Base-by-base conservation (phyloP, 92 coral and sea anemone genomes). In the Palythoa grandiflora region DNA sequence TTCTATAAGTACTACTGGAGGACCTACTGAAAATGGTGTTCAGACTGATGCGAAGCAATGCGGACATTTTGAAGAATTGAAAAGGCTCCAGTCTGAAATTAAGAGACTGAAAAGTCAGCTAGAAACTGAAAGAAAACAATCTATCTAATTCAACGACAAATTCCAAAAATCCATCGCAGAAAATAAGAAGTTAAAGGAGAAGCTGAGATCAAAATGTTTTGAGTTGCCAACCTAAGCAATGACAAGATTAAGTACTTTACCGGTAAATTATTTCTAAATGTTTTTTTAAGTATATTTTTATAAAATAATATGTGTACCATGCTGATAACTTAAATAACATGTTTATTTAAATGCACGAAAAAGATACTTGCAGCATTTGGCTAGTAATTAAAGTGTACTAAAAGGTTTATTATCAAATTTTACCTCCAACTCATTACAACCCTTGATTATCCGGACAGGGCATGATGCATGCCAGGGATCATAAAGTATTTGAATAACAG, bases 181-280 rank as follows among this genome's bases (percentile, higher is more conserved):
- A 51, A 76, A 48, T 76, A 52, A 15, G 80, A 38, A 76, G 80
- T 76, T 77, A 77, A 21, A 52, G 80, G 80, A 51, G 80, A 51
- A 73, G 53, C 17, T 77, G 66, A 77, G 39, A 77, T 77, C 47
- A 52, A 77, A 77, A 77, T 1, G 66, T 77, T 77, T 77, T 77
- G 60, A 77, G 80, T 66, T 77, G 66, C 80, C 44, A 77, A 77
- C 80, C 80, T 77, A 59, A 77, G 39, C 66, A 77, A 77, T 52
- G 40, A 77, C 63, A 77, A 77, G 80, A 77, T 77, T 39, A 72
- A 77, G 65, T 52, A 77, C 80, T 77, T 77, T 50, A 77, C 80
- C 48, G 19, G 80, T 77, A 52, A 52, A 60, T 76, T 50, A 76
- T 76, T 76, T 76, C 65, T 76, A 76, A 76, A 77, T 77, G 44